These are phyloP conservation scores for Nomada goodeniana DNA, from an alignment of 2,888 invertebrate species.

Conservation along the genomic window DNA sequence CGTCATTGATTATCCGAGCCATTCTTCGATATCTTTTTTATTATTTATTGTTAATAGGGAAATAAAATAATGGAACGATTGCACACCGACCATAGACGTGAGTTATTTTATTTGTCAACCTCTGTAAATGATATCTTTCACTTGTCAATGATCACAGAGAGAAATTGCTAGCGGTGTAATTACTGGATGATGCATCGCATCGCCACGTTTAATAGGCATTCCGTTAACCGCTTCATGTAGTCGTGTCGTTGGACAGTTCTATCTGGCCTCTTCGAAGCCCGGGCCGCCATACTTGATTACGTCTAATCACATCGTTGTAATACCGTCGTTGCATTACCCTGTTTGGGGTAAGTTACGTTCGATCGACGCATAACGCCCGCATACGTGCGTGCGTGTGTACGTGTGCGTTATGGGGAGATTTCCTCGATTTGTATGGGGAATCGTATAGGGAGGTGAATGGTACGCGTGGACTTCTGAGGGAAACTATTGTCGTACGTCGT, in stretches of 20 bases:
- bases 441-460: neutral
- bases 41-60: neutral
- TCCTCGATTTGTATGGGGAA: constrained; percentile 8
- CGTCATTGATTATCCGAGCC: neutral
- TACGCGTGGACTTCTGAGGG: no score
- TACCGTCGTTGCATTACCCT: constrained; percentile 24
- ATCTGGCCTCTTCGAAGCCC: constrained; percentile 42
- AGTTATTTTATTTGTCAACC: neutral
- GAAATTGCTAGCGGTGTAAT: constrained; percentile 46
- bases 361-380: constrained; percentile 1
- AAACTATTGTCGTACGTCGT: neutral
- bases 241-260: constrained; percentile 49
- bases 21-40: neutral
- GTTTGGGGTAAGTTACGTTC: constrained; percentile 24
- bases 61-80: neutral
- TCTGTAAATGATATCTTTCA: constrained; percentile 6
- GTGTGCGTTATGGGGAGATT: neutral
- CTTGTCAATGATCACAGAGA: constrained; percentile 27
- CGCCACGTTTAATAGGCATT: constrained; percentile 48
- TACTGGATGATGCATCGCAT: constrained; percentile 44
- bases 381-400: neutral
- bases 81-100: neutral
- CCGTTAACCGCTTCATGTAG: constrained; percentile 52
- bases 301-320: constrained; percentile 48
- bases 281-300: constrained; percentile 41